Percentiles rank a stretch among this genome's conserved stretches.
phyloP scores from a whole-genome alignment of 2,888 invertebrate genomes.

The Nephrocerus scutellatus region DNA sequence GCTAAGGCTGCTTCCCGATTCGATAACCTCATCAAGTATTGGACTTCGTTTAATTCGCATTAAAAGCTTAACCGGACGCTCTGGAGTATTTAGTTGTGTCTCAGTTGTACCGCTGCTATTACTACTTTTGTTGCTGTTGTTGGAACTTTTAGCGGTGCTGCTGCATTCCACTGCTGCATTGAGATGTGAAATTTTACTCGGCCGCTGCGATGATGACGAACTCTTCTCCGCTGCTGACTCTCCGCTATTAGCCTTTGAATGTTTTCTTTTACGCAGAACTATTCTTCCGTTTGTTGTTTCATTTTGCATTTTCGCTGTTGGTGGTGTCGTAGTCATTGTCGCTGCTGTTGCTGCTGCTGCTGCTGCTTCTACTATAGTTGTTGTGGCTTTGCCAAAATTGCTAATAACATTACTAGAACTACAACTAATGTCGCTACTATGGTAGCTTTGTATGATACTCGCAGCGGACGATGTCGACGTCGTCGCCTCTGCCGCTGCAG shows the following conservation, averaged over 20 bases:
- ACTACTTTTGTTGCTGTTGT: slow-evolving; percentile 4
- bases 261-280: slow-evolving; percentile 15
- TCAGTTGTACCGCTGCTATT: slow-evolving; percentile 23
- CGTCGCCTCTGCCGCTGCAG: slow-evolving; percentile 2
- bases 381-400: slow-evolving; percentile 32
- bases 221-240: slow-evolving; percentile 16
- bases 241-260: slow-evolving; percentile 21
- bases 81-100: slow-evolving; percentile 44
- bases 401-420: too few species aligned
- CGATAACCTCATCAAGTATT: slow-evolving; percentile 75
- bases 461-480: slow-evolving; percentile 2
- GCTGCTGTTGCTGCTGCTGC: slow-evolving; percentile 14
- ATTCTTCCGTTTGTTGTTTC: neutral
- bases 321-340: slow-evolving; percentile 11
- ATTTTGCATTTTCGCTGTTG: slow-evolving; percentile 9
- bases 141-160: slow-evolving; percentile 4
- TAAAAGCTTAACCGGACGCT: slow-evolving; percentile 63
- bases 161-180: slow-evolving; percentile 38
- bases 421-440: slow-evolving; percentile 24
- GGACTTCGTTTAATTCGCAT: slow-evolving; percentile 82
- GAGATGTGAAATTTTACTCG: neutral
- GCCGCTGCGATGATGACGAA: slow-evolving; percentile 15
- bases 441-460: slow-evolving; percentile 5
- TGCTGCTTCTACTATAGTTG: slow-evolving; percentile 19
- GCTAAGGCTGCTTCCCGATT: slow-evolving; percentile 65